Base-by-base conservation (phyloP, 2,888 invertebrate genomes). In the Malthinus seriepunctatus region DNA sequence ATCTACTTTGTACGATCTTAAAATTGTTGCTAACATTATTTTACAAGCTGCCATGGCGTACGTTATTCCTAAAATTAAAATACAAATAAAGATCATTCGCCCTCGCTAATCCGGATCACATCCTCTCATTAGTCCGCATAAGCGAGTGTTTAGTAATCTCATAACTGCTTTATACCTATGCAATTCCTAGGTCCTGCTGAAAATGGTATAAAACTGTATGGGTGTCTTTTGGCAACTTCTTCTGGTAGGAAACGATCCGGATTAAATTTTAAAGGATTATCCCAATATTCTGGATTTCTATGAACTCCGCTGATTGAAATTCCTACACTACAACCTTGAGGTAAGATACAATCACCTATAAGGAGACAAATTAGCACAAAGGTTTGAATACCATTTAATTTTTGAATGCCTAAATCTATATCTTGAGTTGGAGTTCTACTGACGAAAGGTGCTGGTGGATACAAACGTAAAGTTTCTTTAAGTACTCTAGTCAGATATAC, bases 201-300 rank as follows among this genome's bases (percentile, higher is more conserved):
- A 59, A 82, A 83, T 0, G 82, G 80, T 63, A 82, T 72, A 65
- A 69, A 82, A 7, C 81, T 73, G 56, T 79, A 81, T 1, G 81
- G 80, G 63, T 80, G 81, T 51, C 81, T 71, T 32, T 73, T 68
- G 1, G 71, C 70, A 12, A 72, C 74, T 64, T 78, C 76, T 66
- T 85, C 83, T 0, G 83, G 81, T 15, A 82, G 69, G 69, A 86
- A 86, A 51, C 85, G 73, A 65, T 85, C 84, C 0, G 86, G 86
- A 62, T 83, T 76, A 72, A 86, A 87, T 46, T 69, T 71, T 44
- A 83, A 79, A 0, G 84, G 85, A 60, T 86, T 80, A 0, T 82
- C 83, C 81, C 84, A 87, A 53, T 81, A 74, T 56, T 73, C 72
- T 61, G 80, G 78, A 33, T 84, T 81, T 39, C 81, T 74, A 63